Evolutionary conservation across 2,797 vertebrate species (phyloP).

Genomic region (Coregonus sp.): DNA sequence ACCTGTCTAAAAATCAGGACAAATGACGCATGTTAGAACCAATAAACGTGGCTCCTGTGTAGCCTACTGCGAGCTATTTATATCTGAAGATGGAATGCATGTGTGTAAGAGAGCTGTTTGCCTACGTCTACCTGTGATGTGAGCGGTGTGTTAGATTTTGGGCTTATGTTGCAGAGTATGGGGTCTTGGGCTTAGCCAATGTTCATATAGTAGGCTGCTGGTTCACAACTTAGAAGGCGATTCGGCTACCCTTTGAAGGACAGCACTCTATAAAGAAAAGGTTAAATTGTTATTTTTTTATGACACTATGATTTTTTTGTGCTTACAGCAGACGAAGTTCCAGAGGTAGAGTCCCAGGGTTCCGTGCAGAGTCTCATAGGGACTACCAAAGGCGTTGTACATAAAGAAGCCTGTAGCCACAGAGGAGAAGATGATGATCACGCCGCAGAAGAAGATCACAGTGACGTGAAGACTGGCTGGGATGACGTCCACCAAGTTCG

Average conservation of each 20-base stretch:
- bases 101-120: background rate
- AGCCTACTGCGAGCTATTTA: background rate
- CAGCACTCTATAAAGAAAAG: background rate
- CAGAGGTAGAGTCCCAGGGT: conserved; percentile 89
- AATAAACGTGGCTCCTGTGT: background rate
- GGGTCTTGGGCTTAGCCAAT: too few species aligned
- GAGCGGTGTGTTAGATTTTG: too few species aligned
- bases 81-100: background rate
- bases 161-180: too few species aligned
- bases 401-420: conserved; percentile 87
- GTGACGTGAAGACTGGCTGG: conserved; percentile 86
- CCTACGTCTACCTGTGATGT: background rate
- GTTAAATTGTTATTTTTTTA: background rate
- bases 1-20: background rate
- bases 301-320: background rate
- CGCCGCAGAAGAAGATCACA: conserved; percentile 83
- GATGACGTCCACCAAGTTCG: conserved; percentile 80
- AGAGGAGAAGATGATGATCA: conserved; percentile 81
- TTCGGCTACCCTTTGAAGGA: too few species aligned
- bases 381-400: conserved; percentile 91
- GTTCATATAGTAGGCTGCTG: too few species aligned
- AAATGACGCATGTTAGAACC: background rate
- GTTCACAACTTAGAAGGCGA: too few species aligned
- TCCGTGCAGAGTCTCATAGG: conserved; percentile 87
- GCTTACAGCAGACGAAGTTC: conserved; percentile 86